These are phyloP conservation scores for Pholis gunnellus DNA, from an alignment of 2,113 vertebrate species.

Conservation along the genomic window DNA sequence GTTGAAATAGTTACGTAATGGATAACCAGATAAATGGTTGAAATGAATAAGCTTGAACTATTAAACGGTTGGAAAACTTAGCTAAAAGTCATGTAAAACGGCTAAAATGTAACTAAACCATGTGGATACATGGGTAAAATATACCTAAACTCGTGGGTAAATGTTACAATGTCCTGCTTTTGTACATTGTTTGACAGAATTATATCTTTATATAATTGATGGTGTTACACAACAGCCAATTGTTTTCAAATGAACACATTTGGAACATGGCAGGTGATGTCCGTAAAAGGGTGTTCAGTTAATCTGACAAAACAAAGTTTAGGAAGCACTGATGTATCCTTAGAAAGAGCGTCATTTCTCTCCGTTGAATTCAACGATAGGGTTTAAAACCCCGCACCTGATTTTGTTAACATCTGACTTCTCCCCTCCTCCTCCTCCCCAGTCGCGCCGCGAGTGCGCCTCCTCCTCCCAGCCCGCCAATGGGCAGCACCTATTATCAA, in stretches of 20 bases:
- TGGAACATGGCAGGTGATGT: not conserved
- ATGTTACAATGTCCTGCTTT: not conserved
- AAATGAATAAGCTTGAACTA: not conserved
- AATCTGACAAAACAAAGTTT: not conserved
- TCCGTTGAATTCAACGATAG: not conserved
- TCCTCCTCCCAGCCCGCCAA: slow-evolving; percentile 49
- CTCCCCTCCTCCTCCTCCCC: not conserved
- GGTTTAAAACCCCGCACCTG: slow-evolving; percentile 13
- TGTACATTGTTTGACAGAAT: not conserved
- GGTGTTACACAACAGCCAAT: not conserved
- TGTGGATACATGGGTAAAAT: not conserved
- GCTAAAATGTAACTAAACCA: not conserved
- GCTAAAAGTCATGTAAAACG: not conserved
- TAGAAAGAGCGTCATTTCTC: too few relatives aligned
- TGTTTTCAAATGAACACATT: too few relatives aligned
- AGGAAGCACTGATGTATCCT: not conserved
- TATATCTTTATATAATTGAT: not conserved
- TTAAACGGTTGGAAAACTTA: not conserved
- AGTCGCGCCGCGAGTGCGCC: slow-evolving; percentile 20
- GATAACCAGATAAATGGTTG: not conserved
- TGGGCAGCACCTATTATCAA: slow-evolving; percentile 50
- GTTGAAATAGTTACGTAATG: too few relatives aligned
- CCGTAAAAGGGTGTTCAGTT: not conserved
- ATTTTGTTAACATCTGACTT: slow-evolving; percentile 15
- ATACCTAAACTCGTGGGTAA: not conserved